Percentiles rank a stretch among this genome's conserved stretches.
Evolutionary conservation across 2,888 invertebrate species (phyloP).

Genomic region (Myopa testacea): DNA sequence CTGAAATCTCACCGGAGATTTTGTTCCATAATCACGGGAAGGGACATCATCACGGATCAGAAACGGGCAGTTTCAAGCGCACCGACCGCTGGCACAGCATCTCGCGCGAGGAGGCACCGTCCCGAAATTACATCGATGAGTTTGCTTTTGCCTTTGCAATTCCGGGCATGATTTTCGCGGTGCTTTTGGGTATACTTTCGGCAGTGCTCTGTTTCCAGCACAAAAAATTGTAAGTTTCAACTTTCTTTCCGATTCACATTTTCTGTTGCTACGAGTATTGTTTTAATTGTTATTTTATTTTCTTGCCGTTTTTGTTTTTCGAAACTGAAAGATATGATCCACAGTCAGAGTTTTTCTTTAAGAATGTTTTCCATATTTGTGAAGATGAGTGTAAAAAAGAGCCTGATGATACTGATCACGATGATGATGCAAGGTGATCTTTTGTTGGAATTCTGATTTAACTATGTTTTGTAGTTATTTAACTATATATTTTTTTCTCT

Average conservation of each 20-base stretch:
- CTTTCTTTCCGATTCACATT: neutral
- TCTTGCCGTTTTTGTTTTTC: constrained; percentile 46
- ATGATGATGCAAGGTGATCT: constrained; percentile 54
- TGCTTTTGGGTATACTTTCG: constrained; percentile 76
- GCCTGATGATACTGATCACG: constrained; percentile 48
- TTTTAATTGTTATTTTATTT: constrained; percentile 29
- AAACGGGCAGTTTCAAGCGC: constrained; percentile 61
- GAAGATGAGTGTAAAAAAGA: constrained; percentile 69
- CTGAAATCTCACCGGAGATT: constrained; percentile 64
- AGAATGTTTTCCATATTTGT: constrained; percentile 79
- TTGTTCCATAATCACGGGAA: constrained; percentile 63
- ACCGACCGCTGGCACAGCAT: constrained; percentile 75
- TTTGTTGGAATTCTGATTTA: neutral
- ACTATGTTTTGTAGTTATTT: neutral
- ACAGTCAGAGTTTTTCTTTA: constrained; percentile 76
- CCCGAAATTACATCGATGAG: constrained; percentile 77
- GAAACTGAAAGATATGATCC: constrained; percentile 72
- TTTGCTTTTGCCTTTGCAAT: constrained; percentile 78
- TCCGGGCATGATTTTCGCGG: constrained; percentile 76
- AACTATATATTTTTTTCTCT: neutral
- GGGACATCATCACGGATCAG: constrained; percentile 53
- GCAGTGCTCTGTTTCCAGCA: constrained; percentile 82
- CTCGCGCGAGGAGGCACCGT: constrained; percentile 73
- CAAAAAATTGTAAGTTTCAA: constrained; percentile 77
- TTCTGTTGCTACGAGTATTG: constrained; percentile 15